These are phyloP conservation scores for Trogon surrucura DNA, from an alignment of 2,113 vertebrate genomes.

Conservation along the genomic window DNA sequence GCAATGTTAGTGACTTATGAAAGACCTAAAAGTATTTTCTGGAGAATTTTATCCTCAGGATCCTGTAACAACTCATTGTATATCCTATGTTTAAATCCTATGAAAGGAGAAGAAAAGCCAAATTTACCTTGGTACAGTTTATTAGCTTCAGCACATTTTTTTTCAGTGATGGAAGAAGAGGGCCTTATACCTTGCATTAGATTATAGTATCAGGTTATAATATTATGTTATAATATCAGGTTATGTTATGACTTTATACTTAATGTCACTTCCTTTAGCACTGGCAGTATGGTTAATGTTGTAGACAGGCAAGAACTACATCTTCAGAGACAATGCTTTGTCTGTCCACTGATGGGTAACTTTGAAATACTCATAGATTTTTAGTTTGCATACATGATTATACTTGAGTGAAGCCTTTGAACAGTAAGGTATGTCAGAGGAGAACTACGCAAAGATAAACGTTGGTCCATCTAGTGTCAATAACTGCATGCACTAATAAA, in stretches of 20 bases:
- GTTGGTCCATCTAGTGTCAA: neutral
- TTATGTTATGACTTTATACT: neutral
- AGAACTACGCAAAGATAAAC: neutral
- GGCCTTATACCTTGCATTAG: neutral
- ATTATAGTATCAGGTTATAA: no score
- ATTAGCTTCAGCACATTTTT: neutral
- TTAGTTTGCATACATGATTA: neutral
- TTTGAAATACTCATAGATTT: neutral
- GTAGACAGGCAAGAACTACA: neutral
- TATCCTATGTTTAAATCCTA: neutral
- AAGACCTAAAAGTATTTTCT: neutral
- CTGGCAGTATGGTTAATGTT: neutral
- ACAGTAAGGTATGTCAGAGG: neutral
- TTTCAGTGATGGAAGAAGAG: neutral
- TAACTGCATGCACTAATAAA: neutral
- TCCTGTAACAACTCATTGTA: neutral
- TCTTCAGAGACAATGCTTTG: neutral
- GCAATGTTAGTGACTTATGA: neutral
- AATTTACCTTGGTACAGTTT: neutral
- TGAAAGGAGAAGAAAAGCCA: neutral
- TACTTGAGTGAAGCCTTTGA: neutral
- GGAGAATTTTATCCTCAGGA: neutral
- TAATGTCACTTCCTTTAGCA: neutral
- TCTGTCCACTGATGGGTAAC: neutral
- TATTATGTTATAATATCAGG: neutral